A percentile compares a stretch with the other conserved stretches of the same genome.
phyloP scores from a whole-genome alignment of 2,888 invertebrate genomes.

The Hoplodrina ambigua region DNA sequence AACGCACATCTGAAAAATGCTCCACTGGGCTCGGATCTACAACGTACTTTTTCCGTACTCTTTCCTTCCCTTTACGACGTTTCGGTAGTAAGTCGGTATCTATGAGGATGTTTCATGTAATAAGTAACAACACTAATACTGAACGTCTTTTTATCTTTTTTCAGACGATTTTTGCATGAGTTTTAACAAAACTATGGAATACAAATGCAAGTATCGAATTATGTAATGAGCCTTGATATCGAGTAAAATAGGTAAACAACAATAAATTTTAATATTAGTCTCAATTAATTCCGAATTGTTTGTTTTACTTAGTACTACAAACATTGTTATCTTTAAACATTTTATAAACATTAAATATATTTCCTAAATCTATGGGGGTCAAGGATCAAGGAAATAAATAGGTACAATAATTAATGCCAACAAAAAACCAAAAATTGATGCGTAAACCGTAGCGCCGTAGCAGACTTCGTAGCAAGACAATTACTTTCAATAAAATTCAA shows the following conservation, averaged over 20 bases:
- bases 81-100: slow-evolving; percentile 60
- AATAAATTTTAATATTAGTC: too few relatives aligned
- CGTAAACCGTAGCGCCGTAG: slow-evolving; percentile 13
- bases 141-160: too few relatives aligned
- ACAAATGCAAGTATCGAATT: background rate
- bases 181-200: background rate
- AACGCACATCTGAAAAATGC: slow-evolving; percentile 80
- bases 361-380: too few relatives aligned
- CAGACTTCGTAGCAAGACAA: slow-evolving; percentile 14
- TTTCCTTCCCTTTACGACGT: slow-evolving; percentile 64
- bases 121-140: slow-evolving; percentile 19
- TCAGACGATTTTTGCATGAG: background rate
- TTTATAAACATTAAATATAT: too few relatives aligned
- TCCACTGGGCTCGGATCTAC: slow-evolving; percentile 61
- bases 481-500: background rate
- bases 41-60: slow-evolving; percentile 65
- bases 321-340: too few relatives aligned
- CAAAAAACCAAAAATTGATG: too few relatives aligned
- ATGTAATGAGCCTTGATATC: too few relatives aligned
- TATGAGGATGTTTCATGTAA: slow-evolving; percentile 66
- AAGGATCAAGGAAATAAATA: too few relatives aligned
- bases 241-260: too few relatives aligned
- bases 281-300: too few relatives aligned
- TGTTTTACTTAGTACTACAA: too few relatives aligned
- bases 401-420: too few relatives aligned